Base-by-base conservation (phyloP, 64 coral and sea anemone genomes). In the Cladopsammia gracilis region DNA sequence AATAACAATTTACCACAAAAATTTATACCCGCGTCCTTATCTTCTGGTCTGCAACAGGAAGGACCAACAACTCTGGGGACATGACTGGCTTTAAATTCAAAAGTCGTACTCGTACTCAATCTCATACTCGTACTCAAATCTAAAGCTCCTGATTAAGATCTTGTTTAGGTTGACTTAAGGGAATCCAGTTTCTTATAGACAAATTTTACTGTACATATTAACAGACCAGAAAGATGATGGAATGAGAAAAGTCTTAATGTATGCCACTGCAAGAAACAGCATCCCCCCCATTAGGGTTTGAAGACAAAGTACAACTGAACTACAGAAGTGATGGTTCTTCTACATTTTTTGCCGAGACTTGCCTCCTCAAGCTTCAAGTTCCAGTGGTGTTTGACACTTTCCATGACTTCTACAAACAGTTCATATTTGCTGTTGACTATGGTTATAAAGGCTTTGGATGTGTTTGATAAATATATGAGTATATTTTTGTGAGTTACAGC, bases 341-440 rank as follows among this genome's bases (percentile, higher is more conserved):
- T 14, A 83, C 60, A 45, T 50, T 85, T 68, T 85, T 85, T 85
- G 82, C 82, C 0, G 82, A 85, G 57, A 68, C 82, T 22, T 91
- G 89, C 62, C 51, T 74, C 20, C 64, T 91, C 67, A 71, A 64
- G 42, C 50, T 91, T 46, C 68, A 71, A 19, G 80, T 91, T 10
- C 89, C 89, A 49, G 82, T 79, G 47, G 77, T 91, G 19, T 79
- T 71, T 68, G 82, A 73, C 60, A 43, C 45, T 20, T 91, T 83
- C 69, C 42, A 82, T 43, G 51, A 73, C 48, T 91, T 91, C 57
- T 62, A 91, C 53, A 16, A 77, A 50, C 71, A 91, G 9, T 82
- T 91, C 61, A 50, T 91, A 9, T 82, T 91, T 44, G 89, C 62
- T 80, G 77, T 75, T 70, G 65, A 58, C 26, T 15, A 78, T 51